Percentiles rank a stretch among this genome's conserved stretches.
These are phyloP conservation scores for Eumacrocentrus americanus DNA, from an alignment of 2,888 invertebrate genomes.

Conservation along the genomic window DNA sequence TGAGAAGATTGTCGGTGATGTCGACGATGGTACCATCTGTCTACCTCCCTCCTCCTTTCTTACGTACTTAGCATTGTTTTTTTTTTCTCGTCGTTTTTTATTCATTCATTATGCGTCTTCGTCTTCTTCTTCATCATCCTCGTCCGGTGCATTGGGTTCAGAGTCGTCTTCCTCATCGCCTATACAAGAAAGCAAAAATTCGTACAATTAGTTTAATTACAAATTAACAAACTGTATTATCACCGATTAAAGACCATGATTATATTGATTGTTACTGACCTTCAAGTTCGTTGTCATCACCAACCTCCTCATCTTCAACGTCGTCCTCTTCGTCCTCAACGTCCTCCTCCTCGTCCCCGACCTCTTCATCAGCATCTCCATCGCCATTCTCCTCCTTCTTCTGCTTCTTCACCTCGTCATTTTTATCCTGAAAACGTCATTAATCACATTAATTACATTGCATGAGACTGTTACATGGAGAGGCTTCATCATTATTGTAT, in stretches of 20 bases:
- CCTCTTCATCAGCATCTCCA: slow-evolving; percentile 70
- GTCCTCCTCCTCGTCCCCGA: slow-evolving; percentile 68
- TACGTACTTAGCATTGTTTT: slow-evolving; percentile 52
- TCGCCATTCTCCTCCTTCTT: slow-evolving; percentile 81
- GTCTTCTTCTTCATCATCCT: slow-evolving; percentile 38
- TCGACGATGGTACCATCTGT: slow-evolving; percentile 53
- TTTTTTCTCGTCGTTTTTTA: no score
- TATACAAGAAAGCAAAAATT: no score
- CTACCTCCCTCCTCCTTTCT: slow-evolving; percentile 52
- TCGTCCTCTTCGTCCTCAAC: slow-evolving; percentile 72
- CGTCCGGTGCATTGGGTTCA: no score
- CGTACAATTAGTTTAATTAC: no score
- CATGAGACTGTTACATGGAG: no score
- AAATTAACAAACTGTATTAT: no score
- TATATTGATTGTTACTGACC: no score
- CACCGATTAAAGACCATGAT: no score
- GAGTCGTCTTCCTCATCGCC: slow-evolving; percentile 30
- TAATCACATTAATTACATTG: no score
- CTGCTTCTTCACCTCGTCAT: slow-evolving; percentile 77
- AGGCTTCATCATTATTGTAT: no score
- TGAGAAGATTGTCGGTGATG: slow-evolving; percentile 53
- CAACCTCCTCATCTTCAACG: slow-evolving; percentile 66
- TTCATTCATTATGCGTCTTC: no score
- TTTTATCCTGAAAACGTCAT: slow-evolving; percentile 70
- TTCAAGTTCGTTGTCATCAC: slow-evolving; percentile 55